Conservation (phyloP, 2,888 invertebrate species). For the Lobophora halterata region DNA sequence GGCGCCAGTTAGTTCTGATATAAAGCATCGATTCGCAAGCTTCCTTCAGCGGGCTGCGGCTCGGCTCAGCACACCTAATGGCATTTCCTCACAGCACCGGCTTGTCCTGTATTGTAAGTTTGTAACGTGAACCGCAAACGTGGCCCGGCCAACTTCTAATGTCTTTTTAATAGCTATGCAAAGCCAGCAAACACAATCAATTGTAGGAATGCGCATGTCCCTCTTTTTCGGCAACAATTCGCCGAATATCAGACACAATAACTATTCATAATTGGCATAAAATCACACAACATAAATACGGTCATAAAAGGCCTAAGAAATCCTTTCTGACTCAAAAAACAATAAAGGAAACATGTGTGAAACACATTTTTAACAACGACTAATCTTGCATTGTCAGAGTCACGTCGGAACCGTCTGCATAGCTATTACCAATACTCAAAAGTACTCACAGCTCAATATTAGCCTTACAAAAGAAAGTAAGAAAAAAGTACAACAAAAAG, state of each 20-base stretch:
- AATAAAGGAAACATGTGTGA: slow-evolving; percentile 48
- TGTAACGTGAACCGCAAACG: slow-evolving; percentile 26
- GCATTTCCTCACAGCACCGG: slow-evolving; percentile 3
- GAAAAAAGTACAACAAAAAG: slow-evolving; percentile 61
- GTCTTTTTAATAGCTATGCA: slow-evolving; percentile 50
- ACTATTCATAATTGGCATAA: slow-evolving; percentile 37
- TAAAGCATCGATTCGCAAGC: slow-evolving; percentile 26
- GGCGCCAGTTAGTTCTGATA: slow-evolving; percentile 19
- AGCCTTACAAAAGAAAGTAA: slow-evolving; percentile 63
- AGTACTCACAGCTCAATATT: slow-evolving; percentile 60
- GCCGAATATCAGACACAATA: slow-evolving; percentile 30
- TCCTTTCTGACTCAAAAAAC: slow-evolving; percentile 29
- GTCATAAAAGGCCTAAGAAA: slow-evolving; percentile 20
- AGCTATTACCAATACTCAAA: slow-evolving; percentile 64
- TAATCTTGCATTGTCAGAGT: slow-evolving; percentile 66
- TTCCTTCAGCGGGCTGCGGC: slow-evolving; percentile 15
- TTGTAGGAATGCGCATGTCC: slow-evolving; percentile 36
- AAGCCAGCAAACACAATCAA: slow-evolving; percentile 42
- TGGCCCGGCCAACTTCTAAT: slow-evolving; percentile 41
- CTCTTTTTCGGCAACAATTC: slow-evolving; percentile 36
- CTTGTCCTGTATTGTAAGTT: slow-evolving; percentile 15
- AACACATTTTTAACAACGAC: slow-evolving; percentile 38
- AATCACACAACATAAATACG: slow-evolving; percentile 33
- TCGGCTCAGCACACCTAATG: slow-evolving; percentile 15
- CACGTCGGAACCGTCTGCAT: slow-evolving; percentile 58